phyloP scores from a whole-genome alignment of 2,888 invertebrate genomes.

The Caenorhabditis sulstoni region DNA sequence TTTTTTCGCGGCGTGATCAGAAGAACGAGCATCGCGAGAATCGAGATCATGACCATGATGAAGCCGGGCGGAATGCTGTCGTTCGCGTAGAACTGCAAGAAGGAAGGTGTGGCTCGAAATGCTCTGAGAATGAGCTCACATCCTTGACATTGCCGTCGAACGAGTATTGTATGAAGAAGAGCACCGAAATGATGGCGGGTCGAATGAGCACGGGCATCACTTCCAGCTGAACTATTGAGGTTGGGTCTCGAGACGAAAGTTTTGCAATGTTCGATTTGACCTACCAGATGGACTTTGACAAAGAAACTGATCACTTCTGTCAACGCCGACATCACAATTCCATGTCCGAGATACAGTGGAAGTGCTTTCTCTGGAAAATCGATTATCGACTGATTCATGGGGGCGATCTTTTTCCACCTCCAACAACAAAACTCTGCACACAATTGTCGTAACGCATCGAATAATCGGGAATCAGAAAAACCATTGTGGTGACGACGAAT shows the following conservation, averaged over 20 bases:
- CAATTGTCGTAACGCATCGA: conserved; percentile 16
- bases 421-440: conserved; percentile 8
- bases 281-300: conserved; percentile 30
- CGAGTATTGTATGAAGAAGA: conserved; percentile 31
- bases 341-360: conserved; percentile 8
- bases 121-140: not conserved
- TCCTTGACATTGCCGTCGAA: conserved; percentile 42
- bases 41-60: conserved; percentile 19
- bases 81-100: conserved; percentile 20
- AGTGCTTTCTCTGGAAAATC: conserved; percentile 17
- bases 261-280: not conserved
- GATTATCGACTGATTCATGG: not conserved
- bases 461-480: conserved; percentile 14
- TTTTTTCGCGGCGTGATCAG: conserved; percentile 36
- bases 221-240: conserved; percentile 24
- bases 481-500: not conserved
- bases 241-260: not conserved
- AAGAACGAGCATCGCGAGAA: conserved; percentile 29
- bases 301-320: conserved; percentile 36
- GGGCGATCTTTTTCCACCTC: too few relatives aligned
- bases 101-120: not conserved
- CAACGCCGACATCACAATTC: conserved; percentile 18
- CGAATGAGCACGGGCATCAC: conserved; percentile 48
- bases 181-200: conserved; percentile 13
- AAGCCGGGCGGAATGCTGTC: conserved; percentile 5